These are phyloP conservation scores for Gnathonemus echidnorhynchus DNA, from an alignment of 2,113 vertebrate genomes.

Conservation along the genomic window DNA sequence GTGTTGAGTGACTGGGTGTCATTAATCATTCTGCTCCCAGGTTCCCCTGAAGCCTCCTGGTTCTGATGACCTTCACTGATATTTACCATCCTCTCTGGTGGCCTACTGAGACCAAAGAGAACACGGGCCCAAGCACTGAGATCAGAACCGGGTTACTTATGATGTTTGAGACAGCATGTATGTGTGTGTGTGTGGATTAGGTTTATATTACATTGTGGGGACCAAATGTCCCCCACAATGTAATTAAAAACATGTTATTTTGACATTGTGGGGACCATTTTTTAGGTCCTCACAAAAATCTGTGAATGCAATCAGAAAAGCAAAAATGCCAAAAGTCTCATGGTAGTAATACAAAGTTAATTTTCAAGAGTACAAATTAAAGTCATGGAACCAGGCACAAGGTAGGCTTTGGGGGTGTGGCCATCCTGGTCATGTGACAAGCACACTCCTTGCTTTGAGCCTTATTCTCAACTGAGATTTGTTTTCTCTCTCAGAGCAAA, in stretches of 20 bases:
- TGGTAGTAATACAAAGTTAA: not conserved
- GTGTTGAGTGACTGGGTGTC: not conserved
- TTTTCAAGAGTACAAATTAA: not conserved
- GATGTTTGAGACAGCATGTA: not conserved
- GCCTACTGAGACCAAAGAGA: constrained; percentile 1
- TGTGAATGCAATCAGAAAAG: no score
- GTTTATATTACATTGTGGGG: no score
- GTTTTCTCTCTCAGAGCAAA: not conserved
- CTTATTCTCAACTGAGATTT: not conserved
- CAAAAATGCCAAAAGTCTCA: no score
- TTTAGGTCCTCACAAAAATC: no score
- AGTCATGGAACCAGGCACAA: not conserved
- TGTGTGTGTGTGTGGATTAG: not conserved
- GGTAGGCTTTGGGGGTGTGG: not conserved
- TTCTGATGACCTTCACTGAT: constrained; percentile 14
- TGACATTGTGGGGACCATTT: no score
- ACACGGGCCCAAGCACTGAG: not conserved
- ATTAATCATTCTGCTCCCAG: not conserved
- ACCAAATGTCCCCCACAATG: no score
- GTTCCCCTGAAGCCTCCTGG: not conserved
- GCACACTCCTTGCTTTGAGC: not conserved
- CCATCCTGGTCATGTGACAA: not conserved
- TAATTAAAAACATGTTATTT: no score
- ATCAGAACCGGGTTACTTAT: not conserved
- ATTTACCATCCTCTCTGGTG: constrained; percentile 8